Percentiles rank a stretch among this genome's conserved stretches.
phyloP scores from a whole-genome alignment of 2,888 invertebrate genomes.

The Leptura quadrifasciata region DNA sequence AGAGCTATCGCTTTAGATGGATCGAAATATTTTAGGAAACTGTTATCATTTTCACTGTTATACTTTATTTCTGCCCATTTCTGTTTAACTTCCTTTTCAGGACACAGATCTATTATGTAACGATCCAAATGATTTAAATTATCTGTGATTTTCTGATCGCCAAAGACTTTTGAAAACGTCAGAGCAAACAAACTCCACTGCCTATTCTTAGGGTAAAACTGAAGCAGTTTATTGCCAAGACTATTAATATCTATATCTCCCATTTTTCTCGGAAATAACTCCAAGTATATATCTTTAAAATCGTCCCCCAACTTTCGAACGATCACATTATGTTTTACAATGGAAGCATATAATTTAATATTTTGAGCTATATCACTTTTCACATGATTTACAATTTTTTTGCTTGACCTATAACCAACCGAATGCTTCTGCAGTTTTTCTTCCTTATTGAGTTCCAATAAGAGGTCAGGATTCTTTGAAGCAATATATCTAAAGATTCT shows the following conservation, averaged over 20 bases:
- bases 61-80: conserved; percentile 56
- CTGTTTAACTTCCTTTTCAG: conserved; percentile 44
- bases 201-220: conserved; percentile 51
- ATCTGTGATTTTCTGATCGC: conserved; percentile 34
- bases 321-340: conserved; percentile 47
- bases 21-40: conserved; percentile 51
- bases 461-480: conserved; percentile 50
- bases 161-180: conserved; percentile 47
- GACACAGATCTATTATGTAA: conserved; percentile 39
- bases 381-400: conserved; percentile 44
- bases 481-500: conserved; percentile 50
- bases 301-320: conserved; percentile 48
- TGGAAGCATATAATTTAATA: conserved; percentile 35
- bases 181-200: conserved; percentile 53
- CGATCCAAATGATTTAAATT: conserved; percentile 34
- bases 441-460: conserved; percentile 47
- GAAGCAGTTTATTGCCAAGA: conserved; percentile 32
- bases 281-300: conserved; percentile 46
- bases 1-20: conserved; percentile 51
- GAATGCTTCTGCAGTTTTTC: conserved; percentile 5
- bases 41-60: conserved; percentile 43
- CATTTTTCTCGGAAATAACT: conserved; percentile 47
- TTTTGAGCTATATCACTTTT: conserved; percentile 50
- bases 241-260: conserved; percentile 30
- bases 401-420: conserved; percentile 52